Conservation (phyloP, 2,113 vertebrate genomes). For the Sinocyclocheilus grahami region DNA sequence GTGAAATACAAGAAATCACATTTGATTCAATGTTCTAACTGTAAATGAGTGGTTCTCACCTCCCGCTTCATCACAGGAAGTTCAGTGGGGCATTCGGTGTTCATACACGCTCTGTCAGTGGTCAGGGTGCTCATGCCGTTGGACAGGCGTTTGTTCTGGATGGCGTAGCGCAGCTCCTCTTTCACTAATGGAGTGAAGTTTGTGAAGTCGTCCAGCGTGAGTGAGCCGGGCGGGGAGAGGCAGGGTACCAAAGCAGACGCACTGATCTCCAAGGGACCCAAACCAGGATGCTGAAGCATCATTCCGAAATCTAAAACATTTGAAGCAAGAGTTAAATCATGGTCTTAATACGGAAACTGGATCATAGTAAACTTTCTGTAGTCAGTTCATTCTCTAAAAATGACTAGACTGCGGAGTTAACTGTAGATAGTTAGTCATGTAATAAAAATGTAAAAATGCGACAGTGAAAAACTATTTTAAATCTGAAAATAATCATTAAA, state of each 20-base stretch:
- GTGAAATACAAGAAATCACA: constrained; percentile 10
- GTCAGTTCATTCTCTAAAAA: not conserved
- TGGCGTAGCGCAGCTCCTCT: constrained; percentile 91
- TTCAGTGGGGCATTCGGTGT: constrained; percentile 75
- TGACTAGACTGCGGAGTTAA: not conserved
- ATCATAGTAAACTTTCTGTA: not conserved
- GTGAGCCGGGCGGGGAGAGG: constrained; percentile 86
- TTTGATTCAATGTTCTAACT: no score
- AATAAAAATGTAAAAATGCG: not conserved
- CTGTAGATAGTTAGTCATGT: not conserved
- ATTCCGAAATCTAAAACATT: constrained; percentile 71
- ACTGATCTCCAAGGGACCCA: constrained; percentile 90
- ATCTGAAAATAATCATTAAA: not conserved
- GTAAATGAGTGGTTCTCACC: constrained; percentile 68
- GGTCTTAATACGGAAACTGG: not conserved
- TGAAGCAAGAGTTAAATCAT: not conserved
- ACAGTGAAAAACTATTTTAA: not conserved
- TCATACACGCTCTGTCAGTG: constrained; percentile 77
- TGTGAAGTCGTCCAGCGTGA: constrained; percentile 93
- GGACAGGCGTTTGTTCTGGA: constrained; percentile 87
- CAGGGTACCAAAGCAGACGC: constrained; percentile 91
- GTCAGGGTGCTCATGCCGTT: constrained; percentile 79
- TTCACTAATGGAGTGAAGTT: constrained; percentile 90
- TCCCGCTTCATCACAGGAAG: constrained; percentile 72
- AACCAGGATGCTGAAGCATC: constrained; percentile 94